Conservation (phyloP, 2,888 invertebrate species). For the Sisyra nigra region DNA sequence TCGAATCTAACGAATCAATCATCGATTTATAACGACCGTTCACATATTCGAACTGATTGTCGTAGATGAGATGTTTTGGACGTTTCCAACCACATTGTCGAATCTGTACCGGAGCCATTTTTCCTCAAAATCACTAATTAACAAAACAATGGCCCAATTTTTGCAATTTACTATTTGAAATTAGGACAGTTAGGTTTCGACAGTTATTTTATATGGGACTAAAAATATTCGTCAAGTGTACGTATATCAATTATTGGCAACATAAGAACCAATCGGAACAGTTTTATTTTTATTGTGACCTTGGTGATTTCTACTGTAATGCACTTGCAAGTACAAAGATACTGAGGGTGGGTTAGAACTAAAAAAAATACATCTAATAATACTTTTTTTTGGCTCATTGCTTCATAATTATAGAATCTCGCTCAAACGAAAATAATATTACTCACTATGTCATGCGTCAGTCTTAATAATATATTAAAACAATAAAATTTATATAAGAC, state of each 20-base stretch:
- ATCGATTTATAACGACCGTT: background rate
- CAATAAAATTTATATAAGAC: constrained; percentile 19
- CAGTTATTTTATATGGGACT: too few relatives aligned
- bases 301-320: too few relatives aligned
- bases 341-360: too few relatives aligned
- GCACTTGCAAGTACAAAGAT: too few relatives aligned
- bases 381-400: background rate
- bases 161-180: too few relatives aligned
- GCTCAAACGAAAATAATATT: background rate
- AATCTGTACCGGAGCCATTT: constrained; percentile 2
- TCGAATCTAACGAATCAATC: background rate
- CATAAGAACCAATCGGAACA: constrained; percentile 5
- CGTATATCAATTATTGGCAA: constrained; percentile 5
- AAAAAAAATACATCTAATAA: background rate
- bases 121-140: background rate
- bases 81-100: background rate
- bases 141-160: too few relatives aligned
- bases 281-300: constrained; percentile 3
- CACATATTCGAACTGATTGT: constrained; percentile 1
- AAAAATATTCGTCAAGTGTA: too few relatives aligned
- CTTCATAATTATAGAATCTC: background rate
- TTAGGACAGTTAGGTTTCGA: too few relatives aligned
- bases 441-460: background rate
- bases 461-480: background rate
- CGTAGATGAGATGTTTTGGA: background rate